Evolutionary conservation across 2,888 invertebrate genomes (phyloP).

Genomic region (Campopleginae sp.): DNA sequence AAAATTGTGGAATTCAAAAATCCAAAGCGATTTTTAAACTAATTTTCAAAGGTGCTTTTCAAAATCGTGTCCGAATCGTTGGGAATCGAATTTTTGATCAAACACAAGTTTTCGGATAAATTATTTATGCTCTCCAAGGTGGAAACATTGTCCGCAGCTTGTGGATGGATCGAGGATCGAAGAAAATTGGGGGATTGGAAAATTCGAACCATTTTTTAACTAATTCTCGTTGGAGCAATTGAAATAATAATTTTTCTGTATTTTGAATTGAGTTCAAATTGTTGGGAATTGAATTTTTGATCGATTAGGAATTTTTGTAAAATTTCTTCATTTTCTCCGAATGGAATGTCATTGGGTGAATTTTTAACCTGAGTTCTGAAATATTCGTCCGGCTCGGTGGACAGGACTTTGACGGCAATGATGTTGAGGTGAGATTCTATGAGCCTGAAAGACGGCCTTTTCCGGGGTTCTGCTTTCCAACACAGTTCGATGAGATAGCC

Average conservation of each 20-base stretch:
- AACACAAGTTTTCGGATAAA: no score
- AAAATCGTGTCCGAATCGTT: no score
- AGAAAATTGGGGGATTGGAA: not conserved
- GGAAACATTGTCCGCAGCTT: not conserved
- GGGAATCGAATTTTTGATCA: no score
- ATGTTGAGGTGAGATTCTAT: conserved; percentile 97
- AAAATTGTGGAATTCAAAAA: not conserved
- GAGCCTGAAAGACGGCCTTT: conserved; percentile 95
- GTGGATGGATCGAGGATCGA: not conserved
- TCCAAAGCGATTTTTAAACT: not conserved
- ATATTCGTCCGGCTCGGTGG: conserved; percentile 89
- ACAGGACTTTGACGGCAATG: conserved; percentile 92
- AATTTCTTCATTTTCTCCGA: not conserved
- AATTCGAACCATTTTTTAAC: not conserved
- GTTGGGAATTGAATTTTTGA: not conserved
- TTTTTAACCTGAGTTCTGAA: conserved; percentile 89
- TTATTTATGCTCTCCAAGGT: no score
- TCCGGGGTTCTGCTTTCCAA: conserved; percentile 95
- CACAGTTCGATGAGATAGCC: conserved; percentile 95
- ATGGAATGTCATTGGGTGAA: not conserved
- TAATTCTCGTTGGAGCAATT: not conserved
- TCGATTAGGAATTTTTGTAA: not conserved
- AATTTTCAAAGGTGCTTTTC: no score
- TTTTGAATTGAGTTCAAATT: not conserved
- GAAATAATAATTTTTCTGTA: not conserved